Evolutionary conservation across 2,888 invertebrate species (phyloP).

Genomic region (Sesamia inferens): DNA sequence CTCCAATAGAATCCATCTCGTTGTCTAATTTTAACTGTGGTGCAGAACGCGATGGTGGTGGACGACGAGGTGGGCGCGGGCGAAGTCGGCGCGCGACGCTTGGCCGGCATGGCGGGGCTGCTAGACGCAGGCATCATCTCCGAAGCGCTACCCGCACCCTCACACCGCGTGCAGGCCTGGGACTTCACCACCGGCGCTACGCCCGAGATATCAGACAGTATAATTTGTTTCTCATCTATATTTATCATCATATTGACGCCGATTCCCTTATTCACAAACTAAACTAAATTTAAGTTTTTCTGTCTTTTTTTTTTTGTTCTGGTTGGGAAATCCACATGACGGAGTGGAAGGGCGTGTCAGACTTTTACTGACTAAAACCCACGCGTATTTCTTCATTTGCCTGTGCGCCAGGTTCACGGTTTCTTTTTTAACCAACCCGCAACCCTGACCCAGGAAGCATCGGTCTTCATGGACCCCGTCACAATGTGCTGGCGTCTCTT

Average conservation of each 20-base stretch:
- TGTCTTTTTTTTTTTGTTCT: too few species aligned
- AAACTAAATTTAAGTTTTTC: too few species aligned
- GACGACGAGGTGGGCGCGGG: constrained; percentile 79
- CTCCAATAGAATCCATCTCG: background rate
- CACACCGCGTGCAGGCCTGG: constrained; percentile 96
- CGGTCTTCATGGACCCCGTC: too few species aligned
- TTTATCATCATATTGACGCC: background rate
- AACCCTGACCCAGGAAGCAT: too few species aligned
- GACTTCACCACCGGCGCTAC: constrained; percentile 93
- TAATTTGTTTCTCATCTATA: background rate
- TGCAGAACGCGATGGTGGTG: constrained; percentile 85
- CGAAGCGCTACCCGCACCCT: constrained; percentile 91
- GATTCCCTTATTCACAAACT: too few species aligned
- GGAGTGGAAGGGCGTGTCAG: too few species aligned
- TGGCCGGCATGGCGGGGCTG: constrained; percentile 82
- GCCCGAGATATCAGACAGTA: constrained; percentile 94
- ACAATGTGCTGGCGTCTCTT: too few species aligned
- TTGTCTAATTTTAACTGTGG: constrained; percentile 8
- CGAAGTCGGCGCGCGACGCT: constrained; percentile 71
- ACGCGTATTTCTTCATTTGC: too few species aligned
- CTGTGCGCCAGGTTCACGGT: too few species aligned
- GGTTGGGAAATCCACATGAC: too few species aligned
- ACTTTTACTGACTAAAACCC: too few species aligned
- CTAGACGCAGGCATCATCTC: constrained; percentile 85
- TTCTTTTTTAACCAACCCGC: too few species aligned